Evolutionary conservation across 1,140 invertebrate species (phyloP).

Genomic region (Bathynomus jamesi): DNA sequence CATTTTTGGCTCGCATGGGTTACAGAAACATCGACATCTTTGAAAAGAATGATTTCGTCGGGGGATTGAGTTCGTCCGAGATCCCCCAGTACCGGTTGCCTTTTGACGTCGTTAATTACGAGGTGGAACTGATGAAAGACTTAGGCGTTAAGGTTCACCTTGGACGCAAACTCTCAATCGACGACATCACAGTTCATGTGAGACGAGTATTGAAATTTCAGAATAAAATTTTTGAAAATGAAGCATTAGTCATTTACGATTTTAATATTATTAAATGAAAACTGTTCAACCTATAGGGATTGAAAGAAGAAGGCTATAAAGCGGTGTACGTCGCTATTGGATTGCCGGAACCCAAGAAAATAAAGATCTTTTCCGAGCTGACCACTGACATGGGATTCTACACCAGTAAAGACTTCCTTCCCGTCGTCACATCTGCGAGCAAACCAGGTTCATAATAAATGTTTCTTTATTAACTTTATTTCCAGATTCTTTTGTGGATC

Average conservation of each 20-base stretch:
- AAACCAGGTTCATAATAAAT: conserved; percentile 76
- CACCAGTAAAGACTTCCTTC: conserved; percentile 91
- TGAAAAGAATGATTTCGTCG: conserved; percentile 77
- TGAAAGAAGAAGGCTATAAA: conserved; percentile 61
- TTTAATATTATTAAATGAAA: no score
- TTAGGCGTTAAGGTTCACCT: conserved; percentile 78
- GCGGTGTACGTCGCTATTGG: conserved; percentile 92
- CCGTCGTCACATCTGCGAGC: conserved; percentile 72
- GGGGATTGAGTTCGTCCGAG: conserved; percentile 87
- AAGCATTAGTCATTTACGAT: no score
- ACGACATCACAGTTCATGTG: conserved; percentile 65
- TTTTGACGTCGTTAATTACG: conserved; percentile 85
- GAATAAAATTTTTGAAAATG: no score
- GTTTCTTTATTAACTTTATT: no score
- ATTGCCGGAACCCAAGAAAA: conserved; percentile 76
- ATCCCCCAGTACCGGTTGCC: conserved; percentile 96
- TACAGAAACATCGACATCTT: conserved; percentile 87
- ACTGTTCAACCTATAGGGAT: conserved; percentile 51
- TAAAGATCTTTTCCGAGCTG: conserved; percentile 71
- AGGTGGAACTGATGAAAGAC: conserved; percentile 83
- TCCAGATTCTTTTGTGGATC: background rate
- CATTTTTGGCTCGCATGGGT: conserved; percentile 84
- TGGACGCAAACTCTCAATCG: conserved; percentile 53
- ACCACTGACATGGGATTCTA: conserved; percentile 77
- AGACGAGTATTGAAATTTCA: no score